Evolutionary conservation across 2,797 vertebrate genomes (phyloP), one percentile per base, ranked within the genome.

Genomic region (Phrynocephalus forsythii): DNA sequence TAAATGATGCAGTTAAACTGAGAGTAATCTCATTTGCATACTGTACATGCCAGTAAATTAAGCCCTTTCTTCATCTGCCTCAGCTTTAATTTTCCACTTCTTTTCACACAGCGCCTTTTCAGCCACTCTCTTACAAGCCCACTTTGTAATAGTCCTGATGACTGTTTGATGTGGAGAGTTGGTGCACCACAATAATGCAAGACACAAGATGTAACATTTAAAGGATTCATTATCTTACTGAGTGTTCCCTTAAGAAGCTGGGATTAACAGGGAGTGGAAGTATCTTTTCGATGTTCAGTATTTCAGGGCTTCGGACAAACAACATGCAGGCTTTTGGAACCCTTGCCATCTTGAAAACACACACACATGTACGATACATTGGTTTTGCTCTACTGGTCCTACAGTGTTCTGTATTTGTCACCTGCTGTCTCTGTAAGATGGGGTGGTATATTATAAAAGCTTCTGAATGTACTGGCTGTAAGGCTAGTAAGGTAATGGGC

Each of bases 11-110:
- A 98, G 99, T 99, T 99, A 99, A 99, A 98, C 98, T 98, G 98
- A 98, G 98, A 98, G 98, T 98, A 99, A 99, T 99, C 98, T 99
- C 98, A 99, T 99, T 99, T 99, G 99, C 99, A 99, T 99, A 99
- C 98, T 98, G 98, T 99, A 99, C 99, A 99, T 98, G 98, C 98
- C 98, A 99, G 98, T 99, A 99, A 99, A 99, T 99, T 98, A 99
- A 99, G 98, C 98, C 97, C 97, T 98, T 97, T 98, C 98, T 98
- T 98, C 98, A 95, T 94, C 98, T 95, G 98, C 98, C 98, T 98
- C 98, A 97, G 98, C 98, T 99, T 98, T 98, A 98, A 99, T 99
- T 99, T 99, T 99, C 98, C 99, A 99, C 98, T 98, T 97, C 98
- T 98, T 98, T 99, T 98, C 99, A 99, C 98, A 97, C 97, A 96